Percentiles rank a stretch among this genome's conserved stretches.
Conservation (phyloP, 2,113 vertebrate species). For the Setophaga petechia region DNA sequence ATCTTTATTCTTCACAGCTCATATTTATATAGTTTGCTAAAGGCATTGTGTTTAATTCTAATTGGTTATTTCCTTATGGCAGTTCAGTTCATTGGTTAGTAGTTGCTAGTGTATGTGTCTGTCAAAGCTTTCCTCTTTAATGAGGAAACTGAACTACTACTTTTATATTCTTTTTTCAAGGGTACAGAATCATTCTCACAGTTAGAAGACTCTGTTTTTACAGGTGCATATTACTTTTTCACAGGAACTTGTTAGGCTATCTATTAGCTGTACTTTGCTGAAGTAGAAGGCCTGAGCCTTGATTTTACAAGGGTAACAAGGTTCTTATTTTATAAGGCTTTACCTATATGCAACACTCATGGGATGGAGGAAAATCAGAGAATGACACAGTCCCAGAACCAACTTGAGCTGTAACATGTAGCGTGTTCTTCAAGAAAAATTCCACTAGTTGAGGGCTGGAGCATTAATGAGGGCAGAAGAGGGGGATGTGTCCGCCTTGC, state of each 20-base stretch:
- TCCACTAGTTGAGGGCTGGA: neutral
- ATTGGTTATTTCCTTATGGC: neutral
- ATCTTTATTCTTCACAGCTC: neutral
- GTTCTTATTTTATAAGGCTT: neutral
- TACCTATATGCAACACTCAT: neutral
- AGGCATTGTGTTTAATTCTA: neutral
- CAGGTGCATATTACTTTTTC: neutral
- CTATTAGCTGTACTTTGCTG: neutral
- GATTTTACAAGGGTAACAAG: neutral
- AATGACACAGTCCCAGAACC: neutral
- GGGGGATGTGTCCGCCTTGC: accelerated
- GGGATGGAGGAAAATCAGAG: neutral
- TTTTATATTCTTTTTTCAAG: neutral
- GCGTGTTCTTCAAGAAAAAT: neutral
- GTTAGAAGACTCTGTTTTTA: neutral
- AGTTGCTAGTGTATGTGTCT: neutral
- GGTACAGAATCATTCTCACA: neutral
- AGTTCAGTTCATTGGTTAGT: neutral
- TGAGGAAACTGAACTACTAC: no score
- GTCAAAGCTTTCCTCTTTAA: neutral
- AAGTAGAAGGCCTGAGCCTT: neutral
- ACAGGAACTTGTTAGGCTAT: neutral
- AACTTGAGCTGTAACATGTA: neutral
- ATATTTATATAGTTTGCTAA: neutral
- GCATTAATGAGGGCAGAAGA: neutral